A percentile compares a stretch with the other conserved stretches of the same genome.
phyloP scores from a whole-genome alignment of 2,113 vertebrate genomes.

The Struthio camelus region DNA sequence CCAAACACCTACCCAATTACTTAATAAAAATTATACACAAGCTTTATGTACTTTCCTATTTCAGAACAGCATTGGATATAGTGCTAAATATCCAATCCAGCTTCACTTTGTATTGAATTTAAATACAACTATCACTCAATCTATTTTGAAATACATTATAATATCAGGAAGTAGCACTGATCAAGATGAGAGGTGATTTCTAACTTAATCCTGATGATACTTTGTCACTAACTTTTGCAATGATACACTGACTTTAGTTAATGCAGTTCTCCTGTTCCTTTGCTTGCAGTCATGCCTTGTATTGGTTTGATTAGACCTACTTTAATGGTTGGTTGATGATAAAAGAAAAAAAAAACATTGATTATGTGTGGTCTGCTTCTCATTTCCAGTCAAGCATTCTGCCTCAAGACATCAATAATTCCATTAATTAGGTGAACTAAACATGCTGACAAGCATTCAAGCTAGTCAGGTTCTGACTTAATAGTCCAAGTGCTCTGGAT shows the following conservation, averaged over 20 bases:
- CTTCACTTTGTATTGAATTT: neutral
- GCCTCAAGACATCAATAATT: conserved; percentile 40
- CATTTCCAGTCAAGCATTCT: conserved; percentile 45
- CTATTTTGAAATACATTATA: neutral
- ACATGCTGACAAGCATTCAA: neutral
- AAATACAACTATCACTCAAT: neutral
- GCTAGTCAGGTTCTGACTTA: neutral
- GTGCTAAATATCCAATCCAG: neutral
- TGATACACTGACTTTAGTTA: neutral
- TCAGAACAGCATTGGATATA: neutral
- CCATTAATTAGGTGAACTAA: conserved; percentile 58
- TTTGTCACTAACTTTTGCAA: neutral
- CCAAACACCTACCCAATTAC: conserved; percentile 7
- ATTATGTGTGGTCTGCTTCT: conserved; percentile 50
- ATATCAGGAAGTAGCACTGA: neutral
- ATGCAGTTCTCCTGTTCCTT: neutral
- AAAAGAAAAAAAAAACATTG: conserved; percentile 10
- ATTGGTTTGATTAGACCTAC: conserved; percentile 35
- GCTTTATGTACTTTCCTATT: neutral
- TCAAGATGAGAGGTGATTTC: neutral
- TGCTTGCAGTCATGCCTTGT: neutral
- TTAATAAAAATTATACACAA: neutral
- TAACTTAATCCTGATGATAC: neutral
- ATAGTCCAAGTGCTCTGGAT: conserved; percentile 18
- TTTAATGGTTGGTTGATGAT: conserved; percentile 24